Conservation (phyloP, 2,888 invertebrate genomes). For the Vanessa cardui region DNA sequence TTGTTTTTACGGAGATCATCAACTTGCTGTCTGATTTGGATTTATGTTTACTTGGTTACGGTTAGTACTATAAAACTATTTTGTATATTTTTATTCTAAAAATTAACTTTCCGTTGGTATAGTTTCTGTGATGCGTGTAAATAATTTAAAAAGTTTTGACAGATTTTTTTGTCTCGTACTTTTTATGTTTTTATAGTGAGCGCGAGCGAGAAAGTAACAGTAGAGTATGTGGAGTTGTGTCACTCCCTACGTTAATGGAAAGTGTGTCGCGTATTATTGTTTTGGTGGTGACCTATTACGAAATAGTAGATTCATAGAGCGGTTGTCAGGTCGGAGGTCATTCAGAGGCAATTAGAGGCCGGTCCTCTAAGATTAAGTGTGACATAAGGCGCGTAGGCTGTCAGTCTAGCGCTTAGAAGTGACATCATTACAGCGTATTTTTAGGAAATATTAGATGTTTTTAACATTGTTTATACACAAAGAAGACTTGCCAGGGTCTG, state of each 20-base stretch:
- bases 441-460: constrained; percentile 50
- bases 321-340: constrained; percentile 50
- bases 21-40: constrained; percentile 71
- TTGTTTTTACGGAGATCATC: constrained; percentile 72
- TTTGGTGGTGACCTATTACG: constrained; percentile 74
- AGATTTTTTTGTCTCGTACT: constrained; percentile 58
- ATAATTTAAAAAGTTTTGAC: constrained; percentile 72
- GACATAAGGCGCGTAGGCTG: constrained; percentile 60
- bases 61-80: constrained; percentile 56
- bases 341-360: constrained; percentile 47
- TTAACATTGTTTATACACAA: constrained; percentile 38
- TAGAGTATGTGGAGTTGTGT: constrained; percentile 56
- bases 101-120: constrained; percentile 24
- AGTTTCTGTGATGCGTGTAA: constrained; percentile 57
- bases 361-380: constrained; percentile 52
- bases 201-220: constrained; percentile 58
- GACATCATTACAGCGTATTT: constrained; percentile 64
- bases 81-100: constrained; percentile 11
- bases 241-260: constrained; percentile 64
- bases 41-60: constrained; percentile 77
- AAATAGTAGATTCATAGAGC: constrained; percentile 60
- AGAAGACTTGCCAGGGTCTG: background rate
- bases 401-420: constrained; percentile 47
- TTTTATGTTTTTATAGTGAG: constrained; percentile 48
- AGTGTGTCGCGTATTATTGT: constrained; percentile 76